Evolutionary conservation across 2,797 vertebrate species (phyloP).

Genomic region (Mus minutoides): DNA sequence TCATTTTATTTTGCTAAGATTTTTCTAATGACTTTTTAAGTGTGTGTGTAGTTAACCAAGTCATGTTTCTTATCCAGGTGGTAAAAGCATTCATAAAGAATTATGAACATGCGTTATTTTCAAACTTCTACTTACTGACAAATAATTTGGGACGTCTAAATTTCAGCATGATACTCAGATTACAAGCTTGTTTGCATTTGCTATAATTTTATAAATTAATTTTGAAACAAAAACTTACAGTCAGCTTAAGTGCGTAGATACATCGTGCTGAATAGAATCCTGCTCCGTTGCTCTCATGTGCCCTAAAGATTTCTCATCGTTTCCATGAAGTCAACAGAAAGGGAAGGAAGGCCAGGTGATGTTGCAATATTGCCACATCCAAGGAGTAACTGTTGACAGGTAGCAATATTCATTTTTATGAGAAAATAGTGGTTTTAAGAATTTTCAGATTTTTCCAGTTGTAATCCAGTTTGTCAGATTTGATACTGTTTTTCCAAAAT

Average conservation of each 20-base stretch:
- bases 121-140: conserved; percentile 73
- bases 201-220: conserved; percentile 69
- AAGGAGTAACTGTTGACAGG: conserved; percentile 27
- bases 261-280: conserved; percentile 57
- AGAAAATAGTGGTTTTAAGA: conserved; percentile 21
- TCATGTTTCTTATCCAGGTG: conserved; percentile 80
- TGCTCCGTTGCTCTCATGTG: conserved; percentile 49
- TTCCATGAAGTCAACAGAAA: conserved; percentile 53
- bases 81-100: conserved; percentile 79
- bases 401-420: conserved; percentile 6
- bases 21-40: conserved; percentile 86
- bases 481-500: conserved; percentile 51
- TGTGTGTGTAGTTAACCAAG: conserved; percentile 78
- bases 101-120: conserved; percentile 73
- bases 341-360: background rate
- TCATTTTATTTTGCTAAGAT: conserved; percentile 89
- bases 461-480: background rate
- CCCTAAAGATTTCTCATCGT: conserved; percentile 56
- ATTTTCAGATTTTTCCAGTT: background rate
- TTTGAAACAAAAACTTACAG: conserved; percentile 72
- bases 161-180: conserved; percentile 77
- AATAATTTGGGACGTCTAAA: conserved; percentile 71
- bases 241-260: conserved; percentile 63
- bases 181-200: conserved; percentile 73
- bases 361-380: conserved; percentile 48